A percentile compares a stretch with the other conserved stretches of the same genome.
These are phyloP conservation scores for Aurelia aurita complex sp. Pacific DNA, from an alignment of 30 jellyfish, hydroid and myxozoan genomes.

Conservation along the genomic window DNA sequence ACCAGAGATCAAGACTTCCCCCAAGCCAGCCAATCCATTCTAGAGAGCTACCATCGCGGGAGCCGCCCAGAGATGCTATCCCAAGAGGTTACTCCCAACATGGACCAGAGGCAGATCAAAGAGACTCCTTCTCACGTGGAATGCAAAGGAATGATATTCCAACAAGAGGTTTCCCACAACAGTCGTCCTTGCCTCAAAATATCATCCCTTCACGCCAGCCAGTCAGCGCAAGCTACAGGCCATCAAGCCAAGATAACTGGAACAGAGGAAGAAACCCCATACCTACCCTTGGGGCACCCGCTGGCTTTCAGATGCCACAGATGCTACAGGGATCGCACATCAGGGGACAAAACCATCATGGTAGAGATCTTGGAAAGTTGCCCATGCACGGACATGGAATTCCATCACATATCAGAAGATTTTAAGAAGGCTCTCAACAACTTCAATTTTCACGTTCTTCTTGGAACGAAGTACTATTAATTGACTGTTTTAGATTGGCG, in stretches of 20 bases:
- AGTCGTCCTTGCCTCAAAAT: constrained; percentile 23
- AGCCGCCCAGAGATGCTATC: constrained; percentile 31
- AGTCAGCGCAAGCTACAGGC: constrained; percentile 11
- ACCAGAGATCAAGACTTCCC: constrained; percentile 46
- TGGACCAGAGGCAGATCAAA: constrained; percentile 16
- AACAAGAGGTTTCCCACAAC: constrained; percentile 35
- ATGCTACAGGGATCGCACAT: background rate
- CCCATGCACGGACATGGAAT: constrained; percentile 53
- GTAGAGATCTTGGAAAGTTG: constrained; percentile 44
- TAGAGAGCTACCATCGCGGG: constrained; percentile 31
- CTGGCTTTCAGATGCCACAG: constrained; percentile 8
- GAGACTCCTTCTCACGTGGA: constrained; percentile 36
- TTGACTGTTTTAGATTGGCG: no score
- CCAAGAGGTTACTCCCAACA: constrained; percentile 38
- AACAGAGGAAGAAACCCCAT: constrained; percentile 48
- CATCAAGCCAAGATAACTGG: constrained; percentile 76
- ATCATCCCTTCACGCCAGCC: constrained; percentile 17
- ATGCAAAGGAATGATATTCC: constrained; percentile 36
- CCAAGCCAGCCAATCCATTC: constrained; percentile 26
- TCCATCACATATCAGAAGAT: constrained; percentile 60
- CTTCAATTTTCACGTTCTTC: no score
- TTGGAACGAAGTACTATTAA: no score
- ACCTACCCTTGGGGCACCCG: constrained; percentile 27
- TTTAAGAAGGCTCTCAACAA: background rate
- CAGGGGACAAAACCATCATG: constrained; percentile 16